Conservation (phyloP, 2,888 invertebrate species). For the Cyaniris semiargus region DNA sequence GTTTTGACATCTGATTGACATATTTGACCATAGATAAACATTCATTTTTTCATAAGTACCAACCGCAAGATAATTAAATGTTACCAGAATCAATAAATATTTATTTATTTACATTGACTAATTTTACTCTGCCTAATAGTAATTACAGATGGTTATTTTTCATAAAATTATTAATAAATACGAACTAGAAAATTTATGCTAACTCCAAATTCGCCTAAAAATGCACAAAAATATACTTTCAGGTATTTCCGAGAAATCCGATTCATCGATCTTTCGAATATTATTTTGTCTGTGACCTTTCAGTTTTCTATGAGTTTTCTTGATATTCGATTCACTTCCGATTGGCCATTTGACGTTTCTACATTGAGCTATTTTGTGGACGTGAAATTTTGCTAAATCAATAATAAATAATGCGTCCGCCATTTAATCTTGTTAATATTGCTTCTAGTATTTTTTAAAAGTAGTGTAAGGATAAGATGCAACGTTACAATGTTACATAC, state of each 20-base stretch:
- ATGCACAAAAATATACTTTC: not conserved
- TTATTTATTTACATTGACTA: not conserved
- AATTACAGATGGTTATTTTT: too few relatives aligned
- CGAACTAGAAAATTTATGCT: not conserved
- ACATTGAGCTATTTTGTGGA: conserved; percentile 35
- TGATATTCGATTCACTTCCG: not conserved
- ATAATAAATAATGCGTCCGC: conserved; percentile 71
- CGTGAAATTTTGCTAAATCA: conserved; percentile 60
- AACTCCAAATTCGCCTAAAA: not conserved
- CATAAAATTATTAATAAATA: too few relatives aligned
- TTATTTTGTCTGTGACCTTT: not conserved
- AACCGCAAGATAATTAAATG: conserved; percentile 37
- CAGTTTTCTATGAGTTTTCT: not conserved
- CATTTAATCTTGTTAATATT: conserved; percentile 65
- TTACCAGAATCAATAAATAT: conserved; percentile 35
- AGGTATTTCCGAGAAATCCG: not conserved
- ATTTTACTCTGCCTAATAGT: not conserved
- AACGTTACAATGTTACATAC: conserved; percentile 55
- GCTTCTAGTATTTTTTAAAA: conserved; percentile 51
- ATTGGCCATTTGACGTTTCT: conserved; percentile 29
- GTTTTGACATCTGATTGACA: conserved; percentile 45
- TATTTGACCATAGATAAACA: too few relatives aligned
- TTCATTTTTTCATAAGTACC: conserved; percentile 31
- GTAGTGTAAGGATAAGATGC: conserved; percentile 53
- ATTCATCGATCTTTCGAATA: not conserved